These are phyloP conservation scores for Hemicrepidius hirtus DNA, from an alignment of 2,888 invertebrate genomes.

Conservation along the genomic window DNA sequence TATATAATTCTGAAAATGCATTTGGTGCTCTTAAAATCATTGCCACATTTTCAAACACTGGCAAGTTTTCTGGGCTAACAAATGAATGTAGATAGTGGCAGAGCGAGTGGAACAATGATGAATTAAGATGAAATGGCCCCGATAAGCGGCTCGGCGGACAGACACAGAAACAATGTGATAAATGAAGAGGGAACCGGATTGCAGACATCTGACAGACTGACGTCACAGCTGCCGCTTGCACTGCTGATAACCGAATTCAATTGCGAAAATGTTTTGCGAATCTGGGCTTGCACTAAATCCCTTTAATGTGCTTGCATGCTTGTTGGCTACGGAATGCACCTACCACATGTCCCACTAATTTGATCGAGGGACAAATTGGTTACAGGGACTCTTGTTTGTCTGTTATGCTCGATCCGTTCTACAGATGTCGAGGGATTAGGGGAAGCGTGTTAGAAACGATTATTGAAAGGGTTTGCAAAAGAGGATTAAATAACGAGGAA, in stretches of 20 bases:
- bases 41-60: slow-evolving; percentile 38
- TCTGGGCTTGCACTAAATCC: slow-evolving; percentile 5
- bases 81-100: slow-evolving; percentile 61
- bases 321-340: slow-evolving; percentile 11
- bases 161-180: slow-evolving; percentile 63
- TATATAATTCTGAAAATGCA: slow-evolving; percentile 2
- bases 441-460: too few species aligned
- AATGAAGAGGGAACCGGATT: slow-evolving; percentile 61
- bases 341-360: slow-evolving; percentile 17
- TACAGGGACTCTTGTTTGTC: neutral
- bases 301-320: neutral
- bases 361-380: slow-evolving; percentile 3
- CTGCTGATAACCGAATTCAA: slow-evolving; percentile 51
- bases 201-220: slow-evolving; percentile 55
- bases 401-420: too few species aligned
- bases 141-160: slow-evolving; percentile 61
- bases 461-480: too few species aligned
- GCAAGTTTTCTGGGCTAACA: slow-evolving; percentile 56
- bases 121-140: slow-evolving; percentile 63
- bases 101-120: slow-evolving; percentile 62
- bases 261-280: slow-evolving; percentile 42
- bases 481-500: too few species aligned
- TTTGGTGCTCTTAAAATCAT: slow-evolving; percentile 32
- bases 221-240: slow-evolving; percentile 49
- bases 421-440: too few species aligned